Evolutionary conservation across 92 coral and sea anemone species (phyloP), one percentile per base, ranked within the genome.

Genomic region (Nematostella vectensis): DNA sequence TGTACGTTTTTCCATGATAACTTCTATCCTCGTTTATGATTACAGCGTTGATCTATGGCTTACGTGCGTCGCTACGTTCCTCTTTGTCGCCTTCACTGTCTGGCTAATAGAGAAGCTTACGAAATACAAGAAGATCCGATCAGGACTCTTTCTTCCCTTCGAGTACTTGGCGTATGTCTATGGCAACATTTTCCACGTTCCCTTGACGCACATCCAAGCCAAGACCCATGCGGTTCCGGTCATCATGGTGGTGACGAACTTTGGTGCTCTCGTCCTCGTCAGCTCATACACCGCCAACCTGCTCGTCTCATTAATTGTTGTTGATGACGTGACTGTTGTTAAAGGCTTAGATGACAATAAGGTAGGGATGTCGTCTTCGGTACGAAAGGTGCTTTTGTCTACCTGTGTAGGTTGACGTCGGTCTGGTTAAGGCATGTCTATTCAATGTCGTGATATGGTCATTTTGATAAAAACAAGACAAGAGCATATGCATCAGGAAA

Each of bases 281-380:
- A 85, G 96, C 39, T 80, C 95, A 15, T 89, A 89, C 64, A 89
- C 96, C 2, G 96, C 96, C 12, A 89, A 89, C 54, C 54, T 89
- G 31, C 75, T 88, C 3, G 95, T 87, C 2, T 85, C 94, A 16
- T 84, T 85, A 10, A 83, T 89, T 26, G 74, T 79, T 24, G 75
- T 85, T 23, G 96, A 85, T 11, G 78, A 77, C 2, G 64, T 61
- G 11, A 48, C 63, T 1, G 66, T 85, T 21, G 85, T 89, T 4
- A 63, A 88, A 45, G 96, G 95, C 12, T 68, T 89, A 16, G 76
- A 65, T 4, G 96, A 89, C 54, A 45, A 61, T 27, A 80, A 86
- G 89, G 96, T 85, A 43, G 18, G 79, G n/a, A n/a, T n/a, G n/a
- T n/a, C n/a, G n/a, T n/a, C n/a, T n/a, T n/a, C n/a, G n/a, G n/a